Evolutionary conservation across 2,797 vertebrate genomes (phyloP), one percentile per base, ranked within the genome.

Genomic region (Neosilurus mollespiculum): DNA sequence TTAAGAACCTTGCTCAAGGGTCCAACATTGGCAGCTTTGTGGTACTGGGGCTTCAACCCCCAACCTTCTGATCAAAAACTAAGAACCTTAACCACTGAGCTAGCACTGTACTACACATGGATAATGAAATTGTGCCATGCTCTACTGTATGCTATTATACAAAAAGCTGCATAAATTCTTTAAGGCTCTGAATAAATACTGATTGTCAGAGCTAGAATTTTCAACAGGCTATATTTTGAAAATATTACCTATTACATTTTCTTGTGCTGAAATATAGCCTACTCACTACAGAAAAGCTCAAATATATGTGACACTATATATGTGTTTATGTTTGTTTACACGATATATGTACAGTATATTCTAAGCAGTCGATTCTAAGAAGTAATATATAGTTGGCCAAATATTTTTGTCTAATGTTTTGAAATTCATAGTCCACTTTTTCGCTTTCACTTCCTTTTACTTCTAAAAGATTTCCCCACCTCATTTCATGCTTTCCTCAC

Each of bases 401-500:
- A 49, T 43, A 78, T 56, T 80, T 61, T 66, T 26, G 51, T 58
- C 65, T 81, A 69, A 81, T 85, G 75, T 26, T 64, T 64, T 18
- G n/a, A 66, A 81, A 73, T 82, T 85, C 24, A 64, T 78, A 66
- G 75, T 79, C 75, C 49, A 49, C 37, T 43, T 82, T 89, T 91
- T 85, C 85, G 84, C 85, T 87, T 85, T 72, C 80, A 84, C 81
- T 78, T 87, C 86, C 85, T 91, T 90, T 91, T 89, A 43, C 43
- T 88, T 84, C 89, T 92, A 92, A 94, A 93, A 91, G 90, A 90
- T 93, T 94, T 89, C 91, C 90, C 85, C 89, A 90, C 89, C 92
- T 92, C 91, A 90, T 92, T 93, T 91, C 89, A 85, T 86, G 86
- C 88, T 90, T 90, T 90, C 91, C 88, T 82, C 87, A 81, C 87